Conservation (phyloP, 2,113 vertebrate genomes). For the Circaetus gallicus region DNA sequence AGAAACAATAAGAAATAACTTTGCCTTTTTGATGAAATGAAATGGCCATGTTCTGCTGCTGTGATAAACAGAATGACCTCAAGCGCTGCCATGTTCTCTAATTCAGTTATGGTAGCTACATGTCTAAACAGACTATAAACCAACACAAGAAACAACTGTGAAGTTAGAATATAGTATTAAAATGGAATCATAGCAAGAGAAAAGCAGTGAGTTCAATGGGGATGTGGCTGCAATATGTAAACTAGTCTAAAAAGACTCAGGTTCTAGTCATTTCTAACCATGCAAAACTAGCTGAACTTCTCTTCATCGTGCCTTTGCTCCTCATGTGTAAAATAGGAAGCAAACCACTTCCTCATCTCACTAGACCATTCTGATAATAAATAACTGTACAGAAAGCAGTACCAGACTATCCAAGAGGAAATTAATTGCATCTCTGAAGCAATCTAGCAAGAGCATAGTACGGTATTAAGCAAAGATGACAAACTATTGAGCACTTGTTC, state of each 20-base stretch:
- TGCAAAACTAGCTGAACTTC: background rate
- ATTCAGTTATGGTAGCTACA: accelerated
- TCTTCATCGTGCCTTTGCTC: background rate
- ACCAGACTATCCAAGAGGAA: background rate
- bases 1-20: background rate
- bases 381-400: background rate
- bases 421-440: background rate
- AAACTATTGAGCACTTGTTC: background rate
- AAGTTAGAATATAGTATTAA: background rate
- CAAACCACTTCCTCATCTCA: slow-evolving; percentile 31
- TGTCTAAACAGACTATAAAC: background rate
- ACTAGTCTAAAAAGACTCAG: background rate
- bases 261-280: slow-evolving; percentile 10
- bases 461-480: background rate
- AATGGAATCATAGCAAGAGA: background rate
- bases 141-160: background rate
- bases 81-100: accelerated
- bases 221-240: slow-evolving; percentile 14
- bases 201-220: background rate
- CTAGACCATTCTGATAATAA: background rate
- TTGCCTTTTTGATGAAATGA: background rate
- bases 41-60: background rate
- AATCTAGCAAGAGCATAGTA: background rate
- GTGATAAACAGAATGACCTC: accelerated
- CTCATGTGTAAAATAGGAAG: slow-evolving; percentile 7